These are phyloP conservation scores for Danaus plexippus DNA, from an alignment of 1,140 invertebrate genomes.

Conservation along the genomic window DNA sequence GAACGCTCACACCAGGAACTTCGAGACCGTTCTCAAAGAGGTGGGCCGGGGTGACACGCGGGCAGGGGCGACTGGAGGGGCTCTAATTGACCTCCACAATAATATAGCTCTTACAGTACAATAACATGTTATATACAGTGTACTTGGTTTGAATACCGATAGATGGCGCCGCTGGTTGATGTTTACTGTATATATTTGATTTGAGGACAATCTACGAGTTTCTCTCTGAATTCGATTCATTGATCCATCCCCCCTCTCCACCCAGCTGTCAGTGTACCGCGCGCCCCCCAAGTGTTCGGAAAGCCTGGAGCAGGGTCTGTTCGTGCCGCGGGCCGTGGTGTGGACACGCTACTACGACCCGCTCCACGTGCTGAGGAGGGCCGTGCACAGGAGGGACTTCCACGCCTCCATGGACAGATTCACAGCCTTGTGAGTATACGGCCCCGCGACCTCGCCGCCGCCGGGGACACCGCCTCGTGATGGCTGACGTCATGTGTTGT, in stretches of 20 bases:
- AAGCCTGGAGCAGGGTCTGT: constrained; percentile 94
- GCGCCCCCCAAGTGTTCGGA: constrained; percentile 72
- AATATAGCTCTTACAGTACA: too few relatives aligned
- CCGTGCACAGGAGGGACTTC: constrained; percentile 93
- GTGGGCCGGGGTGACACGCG: constrained; percentile 26
- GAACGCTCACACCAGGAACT: constrained; percentile 90
- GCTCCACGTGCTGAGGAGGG: constrained; percentile 90
- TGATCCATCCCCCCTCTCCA: not conserved
- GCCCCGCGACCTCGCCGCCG: not conserved
- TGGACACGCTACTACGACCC: constrained; percentile 97
- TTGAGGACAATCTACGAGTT: too few relatives aligned
- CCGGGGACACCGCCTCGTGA: not conserved
- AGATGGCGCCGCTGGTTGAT: too few relatives aligned
- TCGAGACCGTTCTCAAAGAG: constrained; percentile 87
- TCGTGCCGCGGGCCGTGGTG: constrained; percentile 88
- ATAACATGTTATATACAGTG: too few relatives aligned
- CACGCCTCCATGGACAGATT: constrained; percentile 94
- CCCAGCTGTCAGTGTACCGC: constrained; percentile 71
- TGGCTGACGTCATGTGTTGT: not conserved
- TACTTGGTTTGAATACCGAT: too few relatives aligned
- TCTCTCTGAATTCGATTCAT: too few relatives aligned
- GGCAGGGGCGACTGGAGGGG: too few relatives aligned
- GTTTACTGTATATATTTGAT: too few relatives aligned
- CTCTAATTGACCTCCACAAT: too few relatives aligned
- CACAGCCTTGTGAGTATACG: constrained; percentile 82